phyloP scores from a whole-genome alignment of 2,888 invertebrate genomes.

The Deilephila porcellus region DNA sequence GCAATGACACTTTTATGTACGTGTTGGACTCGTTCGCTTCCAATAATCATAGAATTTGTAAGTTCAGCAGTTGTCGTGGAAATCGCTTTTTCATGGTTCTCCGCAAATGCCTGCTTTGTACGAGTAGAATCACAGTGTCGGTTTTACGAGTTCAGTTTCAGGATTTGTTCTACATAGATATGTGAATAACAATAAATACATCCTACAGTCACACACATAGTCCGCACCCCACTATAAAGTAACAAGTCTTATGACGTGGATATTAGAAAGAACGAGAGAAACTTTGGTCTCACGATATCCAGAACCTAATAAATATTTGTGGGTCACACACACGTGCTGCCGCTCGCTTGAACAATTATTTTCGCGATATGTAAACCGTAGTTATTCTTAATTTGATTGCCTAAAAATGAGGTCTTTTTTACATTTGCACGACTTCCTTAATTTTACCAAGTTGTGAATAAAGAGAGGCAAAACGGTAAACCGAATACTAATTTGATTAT shows the following conservation, averaged over 20 bases:
- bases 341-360: not conserved
- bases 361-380: not conserved
- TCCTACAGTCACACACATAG: too few species aligned
- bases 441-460: conserved; percentile 1
- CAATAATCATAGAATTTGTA: conserved; percentile 3
- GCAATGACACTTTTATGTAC: not conserved
- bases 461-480: not conserved
- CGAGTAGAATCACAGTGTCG: too few species aligned
- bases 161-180: too few species aligned
- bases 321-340: not conserved
- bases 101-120: too few species aligned
- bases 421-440: not conserved
- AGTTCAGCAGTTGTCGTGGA: not conserved
- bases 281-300: too few species aligned
- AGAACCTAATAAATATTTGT: too few species aligned
- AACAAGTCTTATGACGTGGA: too few species aligned
- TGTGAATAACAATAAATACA: too few species aligned
- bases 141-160: too few species aligned
- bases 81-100: not conserved
- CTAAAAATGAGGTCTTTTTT: not conserved
- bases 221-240: too few species aligned
- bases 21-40: not conserved
- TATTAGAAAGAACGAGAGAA: too few species aligned
- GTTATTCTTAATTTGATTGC: not conserved
- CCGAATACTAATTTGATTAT: conserved; percentile 3